Conservation (phyloP, 2,113 vertebrate genomes). For the Brachyhypopomus occidentalis region DNA sequence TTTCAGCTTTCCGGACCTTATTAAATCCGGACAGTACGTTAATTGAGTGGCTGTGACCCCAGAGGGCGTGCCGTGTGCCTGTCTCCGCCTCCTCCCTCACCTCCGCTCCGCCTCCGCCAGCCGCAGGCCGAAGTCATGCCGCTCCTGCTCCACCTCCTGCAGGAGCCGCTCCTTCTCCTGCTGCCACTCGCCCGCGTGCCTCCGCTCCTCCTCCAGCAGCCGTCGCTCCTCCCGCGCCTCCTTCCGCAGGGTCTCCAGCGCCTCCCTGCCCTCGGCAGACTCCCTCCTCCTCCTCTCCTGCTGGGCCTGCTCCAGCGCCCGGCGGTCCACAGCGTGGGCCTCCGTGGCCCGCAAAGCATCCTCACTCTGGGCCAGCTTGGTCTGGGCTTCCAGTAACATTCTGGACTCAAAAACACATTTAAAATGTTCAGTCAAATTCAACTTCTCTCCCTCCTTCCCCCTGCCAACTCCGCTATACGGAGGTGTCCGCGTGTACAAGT, state of each 20-base stretch:
- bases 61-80: too few species aligned
- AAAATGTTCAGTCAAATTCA: too few species aligned
- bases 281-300: conserved; percentile 60
- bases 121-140: conserved; percentile 67
- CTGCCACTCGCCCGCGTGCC: conserved; percentile 57
- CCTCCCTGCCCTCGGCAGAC: conserved; percentile 53
- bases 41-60: background rate
- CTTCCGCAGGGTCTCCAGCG: conserved; percentile 46
- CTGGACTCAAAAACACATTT: conserved; percentile 73
- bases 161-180: conserved; percentile 69
- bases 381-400: conserved; percentile 79
- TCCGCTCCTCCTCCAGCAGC: conserved; percentile 55
- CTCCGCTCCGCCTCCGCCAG: conserved; percentile 69
- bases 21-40: background rate
- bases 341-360: conserved; percentile 70
- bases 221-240: conserved; percentile 56
- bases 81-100: conserved; percentile 59
- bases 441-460: too few species aligned
- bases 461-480: too few species aligned
- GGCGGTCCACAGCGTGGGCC: conserved; percentile 56
- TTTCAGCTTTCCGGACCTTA: conserved; percentile 3
- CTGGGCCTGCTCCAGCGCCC: conserved; percentile 53
- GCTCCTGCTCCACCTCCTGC: conserved; percentile 76
- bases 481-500: too few species aligned
- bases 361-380: conserved; percentile 76